phyloP scores from a whole-genome alignment of 2,888 invertebrate species.

The Abrostola triplasia region DNA sequence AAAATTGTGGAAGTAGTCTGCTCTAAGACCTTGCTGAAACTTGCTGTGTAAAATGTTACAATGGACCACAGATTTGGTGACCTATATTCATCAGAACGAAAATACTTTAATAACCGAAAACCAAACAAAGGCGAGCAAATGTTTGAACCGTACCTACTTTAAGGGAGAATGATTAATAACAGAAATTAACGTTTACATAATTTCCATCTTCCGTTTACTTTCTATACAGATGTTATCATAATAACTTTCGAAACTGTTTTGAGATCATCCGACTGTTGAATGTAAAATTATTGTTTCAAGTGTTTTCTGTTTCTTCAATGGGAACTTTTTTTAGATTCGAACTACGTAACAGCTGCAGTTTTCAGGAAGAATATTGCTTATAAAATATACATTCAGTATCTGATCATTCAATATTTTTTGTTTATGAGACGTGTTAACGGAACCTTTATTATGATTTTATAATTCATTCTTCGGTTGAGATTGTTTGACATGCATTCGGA shows the following conservation, averaged over 20 bases:
- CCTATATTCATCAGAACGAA: background rate
- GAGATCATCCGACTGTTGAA: slow-evolving; percentile 70
- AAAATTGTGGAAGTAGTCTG: slow-evolving; percentile 10
- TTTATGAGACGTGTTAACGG: slow-evolving; percentile 33
- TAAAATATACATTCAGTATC: slow-evolving; percentile 45
- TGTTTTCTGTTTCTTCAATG: slow-evolving; percentile 51
- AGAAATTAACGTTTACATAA: slow-evolving; percentile 49
- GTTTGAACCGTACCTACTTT: slow-evolving; percentile 4
- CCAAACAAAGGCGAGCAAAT: slow-evolving; percentile 8
- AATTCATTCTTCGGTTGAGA: slow-evolving; percentile 47
- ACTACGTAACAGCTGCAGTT: slow-evolving; percentile 29
- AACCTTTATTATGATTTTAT: slow-evolving; percentile 43
- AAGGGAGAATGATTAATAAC: slow-evolving; percentile 29
- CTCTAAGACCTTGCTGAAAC: background rate
- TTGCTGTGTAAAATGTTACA: background rate
- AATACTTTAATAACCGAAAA: background rate
- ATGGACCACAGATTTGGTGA: background rate
- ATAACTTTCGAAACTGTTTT: slow-evolving; percentile 69
- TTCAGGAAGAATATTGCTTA: slow-evolving; percentile 33
- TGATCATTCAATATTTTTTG: slow-evolving; percentile 37
- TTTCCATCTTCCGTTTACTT: slow-evolving; percentile 65
- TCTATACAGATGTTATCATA: slow-evolving; percentile 68
- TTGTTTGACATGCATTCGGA: slow-evolving; percentile 37
- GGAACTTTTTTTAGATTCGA: slow-evolving; percentile 25
- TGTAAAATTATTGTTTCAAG: slow-evolving; percentile 62